phyloP scores from a whole-genome alignment of 2,888 invertebrate species.

The Volucella zonaria region DNA sequence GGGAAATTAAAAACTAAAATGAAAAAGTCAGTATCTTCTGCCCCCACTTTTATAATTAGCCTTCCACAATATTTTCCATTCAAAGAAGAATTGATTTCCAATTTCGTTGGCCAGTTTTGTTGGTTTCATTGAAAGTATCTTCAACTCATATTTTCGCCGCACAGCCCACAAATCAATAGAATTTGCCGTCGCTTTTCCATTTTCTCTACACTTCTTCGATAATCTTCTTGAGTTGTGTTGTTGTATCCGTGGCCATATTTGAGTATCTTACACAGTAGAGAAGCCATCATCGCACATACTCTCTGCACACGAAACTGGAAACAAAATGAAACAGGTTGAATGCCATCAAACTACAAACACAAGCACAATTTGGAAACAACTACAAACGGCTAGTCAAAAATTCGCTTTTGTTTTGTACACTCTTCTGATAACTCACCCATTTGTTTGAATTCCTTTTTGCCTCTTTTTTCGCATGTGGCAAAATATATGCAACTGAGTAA shows the following conservation, averaged over 20 bases:
- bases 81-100: constrained; percentile 25
- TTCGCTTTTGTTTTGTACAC: constrained; percentile 16
- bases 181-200: constrained; percentile 64
- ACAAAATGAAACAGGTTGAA: constrained; percentile 64
- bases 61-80: neutral
- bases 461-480: constrained; percentile 38
- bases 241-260: constrained; percentile 68
- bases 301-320: constrained; percentile 41
- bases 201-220: constrained; percentile 11
- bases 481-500: constrained; percentile 30
- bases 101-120: neutral
- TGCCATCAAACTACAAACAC: constrained; percentile 23
- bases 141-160: constrained; percentile 20
- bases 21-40: neutral
- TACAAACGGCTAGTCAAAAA: constrained; percentile 17
- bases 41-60: neutral
- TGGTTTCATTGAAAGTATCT: constrained; percentile 1
- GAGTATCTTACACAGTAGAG: constrained; percentile 54
- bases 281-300: constrained; percentile 63
- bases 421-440: constrained; percentile 25
- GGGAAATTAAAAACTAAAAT: neutral
- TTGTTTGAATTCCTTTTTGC: constrained; percentile 28
- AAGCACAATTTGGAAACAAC: neutral
- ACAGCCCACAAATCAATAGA: constrained; percentile 60
- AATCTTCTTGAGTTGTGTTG: constrained; percentile 29